phyloP scores from a whole-genome alignment of 2,113 vertebrate species.

The Stegostoma tigrinum region DNA sequence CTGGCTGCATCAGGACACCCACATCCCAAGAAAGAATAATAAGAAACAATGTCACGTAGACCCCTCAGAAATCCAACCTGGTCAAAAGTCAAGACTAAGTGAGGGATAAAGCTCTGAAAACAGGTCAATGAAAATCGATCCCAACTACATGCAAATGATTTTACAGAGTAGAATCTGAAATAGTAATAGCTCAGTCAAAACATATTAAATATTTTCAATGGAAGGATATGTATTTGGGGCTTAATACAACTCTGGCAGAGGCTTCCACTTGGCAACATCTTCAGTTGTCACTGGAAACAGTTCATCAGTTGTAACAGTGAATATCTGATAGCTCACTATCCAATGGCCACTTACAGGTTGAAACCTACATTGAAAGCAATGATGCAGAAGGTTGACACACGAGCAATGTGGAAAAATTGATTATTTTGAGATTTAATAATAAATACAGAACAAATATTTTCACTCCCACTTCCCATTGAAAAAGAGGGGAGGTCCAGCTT shows the following conservation, averaged over 20 bases:
- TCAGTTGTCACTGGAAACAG: background rate
- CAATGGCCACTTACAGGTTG: background rate
- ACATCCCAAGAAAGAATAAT: too few species aligned
- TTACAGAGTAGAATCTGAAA: background rate
- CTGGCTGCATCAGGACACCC: too few species aligned
- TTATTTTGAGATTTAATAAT: background rate
- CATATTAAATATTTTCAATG: background rate
- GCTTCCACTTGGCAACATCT: background rate
- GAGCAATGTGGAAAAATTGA: background rate
- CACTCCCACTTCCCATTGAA: background rate
- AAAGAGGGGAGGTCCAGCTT: background rate
- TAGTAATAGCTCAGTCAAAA: background rate
- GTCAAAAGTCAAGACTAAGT: background rate
- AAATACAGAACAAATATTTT: background rate
- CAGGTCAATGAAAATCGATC: too few species aligned
- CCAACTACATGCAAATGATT: background rate
- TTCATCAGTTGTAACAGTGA: background rate
- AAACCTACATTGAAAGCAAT: background rate
- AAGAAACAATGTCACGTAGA: background rate
- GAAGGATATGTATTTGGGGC: background rate
- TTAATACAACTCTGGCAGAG: background rate
- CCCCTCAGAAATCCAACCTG: background rate
- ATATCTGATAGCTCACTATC: background rate
- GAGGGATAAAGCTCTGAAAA: background rate
- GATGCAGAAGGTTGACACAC: background rate